phyloP scores from a whole-genome alignment of 2,888 invertebrate species.

The Tricholauxania praeusta region DNA sequence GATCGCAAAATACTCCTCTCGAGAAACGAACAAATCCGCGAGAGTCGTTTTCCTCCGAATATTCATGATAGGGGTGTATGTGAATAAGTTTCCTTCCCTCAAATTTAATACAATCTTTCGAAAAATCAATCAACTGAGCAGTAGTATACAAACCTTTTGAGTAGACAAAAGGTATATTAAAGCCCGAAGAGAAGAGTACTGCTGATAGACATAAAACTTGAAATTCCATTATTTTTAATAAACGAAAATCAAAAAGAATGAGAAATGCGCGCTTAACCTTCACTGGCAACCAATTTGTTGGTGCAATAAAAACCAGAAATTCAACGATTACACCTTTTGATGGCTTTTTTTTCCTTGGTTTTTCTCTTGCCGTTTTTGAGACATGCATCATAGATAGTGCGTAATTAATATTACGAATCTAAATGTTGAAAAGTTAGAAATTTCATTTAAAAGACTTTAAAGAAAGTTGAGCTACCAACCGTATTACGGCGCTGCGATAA shows the following conservation, averaged over 20 bases:
- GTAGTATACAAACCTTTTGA: conserved; percentile 62
- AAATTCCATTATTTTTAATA: conserved; percentile 60
- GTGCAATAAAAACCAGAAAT: conserved; percentile 28
- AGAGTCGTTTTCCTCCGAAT: too few relatives aligned
- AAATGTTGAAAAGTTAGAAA: background rate
- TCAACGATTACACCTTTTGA: background rate
- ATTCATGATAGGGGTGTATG: too few relatives aligned
- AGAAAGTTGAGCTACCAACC: background rate
- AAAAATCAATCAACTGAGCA: too few relatives aligned
- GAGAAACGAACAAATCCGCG: too few relatives aligned
- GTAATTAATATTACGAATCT: conserved; percentile 43
- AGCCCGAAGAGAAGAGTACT: conserved; percentile 80
- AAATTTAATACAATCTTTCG: too few relatives aligned
- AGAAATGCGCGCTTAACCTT: conserved; percentile 49
- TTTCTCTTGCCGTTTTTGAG: background rate
- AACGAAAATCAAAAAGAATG: conserved; percentile 55
- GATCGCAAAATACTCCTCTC: too few relatives aligned
- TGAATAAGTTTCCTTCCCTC: too few relatives aligned
- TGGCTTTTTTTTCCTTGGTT: background rate
- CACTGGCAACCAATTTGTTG: conserved; percentile 45
- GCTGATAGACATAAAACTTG: conserved; percentile 68
- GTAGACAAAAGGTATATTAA: conserved; percentile 84
- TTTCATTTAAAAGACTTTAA: background rate
- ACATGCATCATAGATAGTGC: conserved; percentile 42
- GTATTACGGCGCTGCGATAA: background rate